Percentiles rank a stretch among this genome's conserved stretches.
Evolutionary conservation across 2,797 vertebrate species (phyloP).

Genomic region (Spinus pinus): DNA sequence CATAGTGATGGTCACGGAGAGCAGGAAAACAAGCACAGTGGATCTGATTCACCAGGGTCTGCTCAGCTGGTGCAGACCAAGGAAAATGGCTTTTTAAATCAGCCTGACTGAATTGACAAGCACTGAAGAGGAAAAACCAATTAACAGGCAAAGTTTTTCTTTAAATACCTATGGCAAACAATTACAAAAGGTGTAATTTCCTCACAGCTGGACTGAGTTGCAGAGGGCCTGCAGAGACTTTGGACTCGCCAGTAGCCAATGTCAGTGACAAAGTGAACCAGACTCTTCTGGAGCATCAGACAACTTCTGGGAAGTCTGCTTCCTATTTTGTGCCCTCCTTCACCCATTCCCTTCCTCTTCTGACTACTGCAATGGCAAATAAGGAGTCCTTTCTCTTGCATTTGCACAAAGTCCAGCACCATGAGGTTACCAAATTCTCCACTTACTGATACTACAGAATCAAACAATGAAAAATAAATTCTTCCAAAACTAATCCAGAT

Average conservation of each 20-base stretch:
- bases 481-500: conserved; percentile 11
- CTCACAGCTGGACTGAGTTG: not conserved
- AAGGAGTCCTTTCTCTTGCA: not conserved
- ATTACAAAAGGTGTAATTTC: not conserved
- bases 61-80: not conserved
- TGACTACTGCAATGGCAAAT: not conserved
- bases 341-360: not conserved
- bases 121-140: not conserved
- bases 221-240: not conserved
- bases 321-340: not conserved
- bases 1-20: not conserved
- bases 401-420: not conserved
- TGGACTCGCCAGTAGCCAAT: not conserved
- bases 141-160: not conserved
- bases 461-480: not conserved
- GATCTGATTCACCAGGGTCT: not conserved
- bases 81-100: not conserved
- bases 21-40: not conserved
- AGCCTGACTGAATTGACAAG: not conserved
- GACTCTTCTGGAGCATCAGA: not conserved
- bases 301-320: not conserved
- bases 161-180: not conserved
- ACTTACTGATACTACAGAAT: not conserved
- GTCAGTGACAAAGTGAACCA: not conserved
- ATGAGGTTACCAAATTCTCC: not conserved